These are phyloP conservation scores for Mesocentrotus franciscanus DNA, from an alignment of 53 echinoderm and acorn worm genomes.

Conservation along the genomic window DNA sequence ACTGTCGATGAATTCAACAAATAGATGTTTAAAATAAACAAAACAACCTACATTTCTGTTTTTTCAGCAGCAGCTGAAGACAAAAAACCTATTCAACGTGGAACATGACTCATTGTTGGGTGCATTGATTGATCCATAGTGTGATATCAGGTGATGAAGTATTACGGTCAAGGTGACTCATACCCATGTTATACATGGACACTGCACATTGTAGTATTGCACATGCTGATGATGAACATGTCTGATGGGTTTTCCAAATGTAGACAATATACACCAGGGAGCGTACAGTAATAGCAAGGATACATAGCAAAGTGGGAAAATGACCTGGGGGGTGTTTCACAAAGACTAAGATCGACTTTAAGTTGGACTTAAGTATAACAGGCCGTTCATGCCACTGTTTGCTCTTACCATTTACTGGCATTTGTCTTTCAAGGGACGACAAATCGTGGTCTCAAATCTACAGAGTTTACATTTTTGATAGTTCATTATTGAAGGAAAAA, in stretches of 20 bases:
- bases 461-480: no score
- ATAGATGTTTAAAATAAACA: neutral
- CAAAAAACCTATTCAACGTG: neutral
- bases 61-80: neutral
- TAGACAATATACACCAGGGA: neutral
- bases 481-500: no score
- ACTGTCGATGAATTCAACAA: neutral
- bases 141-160: neutral
- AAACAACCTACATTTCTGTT: neutral
- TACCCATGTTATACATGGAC: neutral
- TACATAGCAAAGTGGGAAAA: neutral
- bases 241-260: neutral
- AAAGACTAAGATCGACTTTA: no score
- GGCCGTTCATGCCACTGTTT: no score
- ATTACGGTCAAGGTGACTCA: conserved; percentile 35
- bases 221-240: neutral
- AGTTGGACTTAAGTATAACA: no score
- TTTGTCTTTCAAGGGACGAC: no score
- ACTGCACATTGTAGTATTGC: neutral
- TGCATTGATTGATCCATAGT: conserved; percentile 18
- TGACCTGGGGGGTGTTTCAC: no score
- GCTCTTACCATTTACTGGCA: no score
- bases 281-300: neutral
- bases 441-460: no score
- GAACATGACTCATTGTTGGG: conserved; percentile 30